Evolutionary conservation across 2,888 invertebrate genomes (phyloP).

Genomic region (Drosophila affinis): DNA sequence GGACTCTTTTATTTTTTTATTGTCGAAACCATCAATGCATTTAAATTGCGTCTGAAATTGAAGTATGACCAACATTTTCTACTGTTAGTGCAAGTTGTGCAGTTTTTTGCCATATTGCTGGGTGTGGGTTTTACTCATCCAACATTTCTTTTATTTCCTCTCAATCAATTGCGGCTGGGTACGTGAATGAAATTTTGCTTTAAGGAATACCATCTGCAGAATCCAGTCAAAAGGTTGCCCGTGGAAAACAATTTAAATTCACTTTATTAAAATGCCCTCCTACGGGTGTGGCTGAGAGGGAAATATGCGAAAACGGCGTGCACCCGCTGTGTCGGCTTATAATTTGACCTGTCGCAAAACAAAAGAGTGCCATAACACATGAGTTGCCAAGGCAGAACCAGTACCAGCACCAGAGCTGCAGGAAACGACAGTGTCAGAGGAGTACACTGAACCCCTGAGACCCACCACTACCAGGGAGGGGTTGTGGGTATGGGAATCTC

Average conservation of each 20-base stretch:
- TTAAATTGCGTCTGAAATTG: conserved; percentile 31
- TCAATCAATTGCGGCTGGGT: no score
- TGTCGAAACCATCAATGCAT: neutral
- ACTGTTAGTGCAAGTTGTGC: conserved; percentile 14
- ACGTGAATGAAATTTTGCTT: no score
- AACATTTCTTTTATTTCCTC: no score
- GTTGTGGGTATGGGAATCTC: conserved; percentile 5
- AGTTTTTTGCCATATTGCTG: conserved; percentile 42
- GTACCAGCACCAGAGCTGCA: conserved; percentile 6
- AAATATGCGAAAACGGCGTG: conserved; percentile 18
- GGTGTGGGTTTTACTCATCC: no score
- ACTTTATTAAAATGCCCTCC: conserved; percentile 22
- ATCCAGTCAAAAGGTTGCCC: neutral
- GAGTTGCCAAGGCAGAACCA: conserved; percentile 14
- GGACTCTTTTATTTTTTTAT: no score
- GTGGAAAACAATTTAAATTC: conserved; percentile 16
- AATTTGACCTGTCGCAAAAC: conserved; percentile 32
- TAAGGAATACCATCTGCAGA: no score
- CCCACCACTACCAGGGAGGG: neutral
- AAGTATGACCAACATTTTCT: conserved; percentile 39
- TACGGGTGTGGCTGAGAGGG: neutral
- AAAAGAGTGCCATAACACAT: conserved; percentile 38
- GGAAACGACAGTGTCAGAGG: conserved; percentile 37
- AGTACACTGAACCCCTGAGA: conserved; percentile 8
- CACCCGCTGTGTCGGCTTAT: conserved; percentile 34